Conservation (phyloP, 2,888 invertebrate species). For the Drosophila ezoana region DNA sequence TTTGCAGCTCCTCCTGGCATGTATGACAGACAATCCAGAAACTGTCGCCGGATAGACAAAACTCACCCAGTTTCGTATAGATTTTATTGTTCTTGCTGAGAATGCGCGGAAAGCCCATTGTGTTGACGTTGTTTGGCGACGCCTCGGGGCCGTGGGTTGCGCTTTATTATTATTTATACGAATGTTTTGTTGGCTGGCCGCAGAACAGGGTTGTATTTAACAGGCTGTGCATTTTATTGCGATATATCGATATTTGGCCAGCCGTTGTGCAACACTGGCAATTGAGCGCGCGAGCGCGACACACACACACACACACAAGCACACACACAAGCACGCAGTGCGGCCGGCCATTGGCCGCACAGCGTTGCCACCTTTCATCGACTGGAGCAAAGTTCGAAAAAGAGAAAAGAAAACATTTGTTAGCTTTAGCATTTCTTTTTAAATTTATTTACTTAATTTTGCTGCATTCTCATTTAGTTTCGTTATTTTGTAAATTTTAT, state of each 20-base stretch:
- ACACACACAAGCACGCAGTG: too few species aligned
- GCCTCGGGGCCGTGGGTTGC: constrained; percentile 48
- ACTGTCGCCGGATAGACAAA: constrained; percentile 81
- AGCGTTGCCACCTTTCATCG: constrained; percentile 18
- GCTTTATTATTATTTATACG: constrained; percentile 61
- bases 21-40: constrained; percentile 83
- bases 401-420: background rate
- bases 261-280: constrained; percentile 14
- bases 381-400: too few species aligned
- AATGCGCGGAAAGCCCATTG: constrained; percentile 83
- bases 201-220: constrained; percentile 42
- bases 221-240: background rate
- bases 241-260: constrained; percentile 28
- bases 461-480: constrained; percentile 30
- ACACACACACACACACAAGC: background rate
- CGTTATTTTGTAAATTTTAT: constrained; percentile 24
- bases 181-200: constrained; percentile 61
- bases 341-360: background rate
- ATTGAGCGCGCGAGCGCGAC: too few species aligned
- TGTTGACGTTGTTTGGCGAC: constrained; percentile 51
- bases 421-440: constrained; percentile 28
- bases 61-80: constrained; percentile 82
- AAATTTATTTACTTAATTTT: constrained; percentile 37
- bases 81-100: constrained; percentile 83
- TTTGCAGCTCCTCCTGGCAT: constrained; percentile 82